These are phyloP conservation scores for Philypnodon macrostomus DNA, from an alignment of 2,797 vertebrate species.

Conservation along the genomic window DNA sequence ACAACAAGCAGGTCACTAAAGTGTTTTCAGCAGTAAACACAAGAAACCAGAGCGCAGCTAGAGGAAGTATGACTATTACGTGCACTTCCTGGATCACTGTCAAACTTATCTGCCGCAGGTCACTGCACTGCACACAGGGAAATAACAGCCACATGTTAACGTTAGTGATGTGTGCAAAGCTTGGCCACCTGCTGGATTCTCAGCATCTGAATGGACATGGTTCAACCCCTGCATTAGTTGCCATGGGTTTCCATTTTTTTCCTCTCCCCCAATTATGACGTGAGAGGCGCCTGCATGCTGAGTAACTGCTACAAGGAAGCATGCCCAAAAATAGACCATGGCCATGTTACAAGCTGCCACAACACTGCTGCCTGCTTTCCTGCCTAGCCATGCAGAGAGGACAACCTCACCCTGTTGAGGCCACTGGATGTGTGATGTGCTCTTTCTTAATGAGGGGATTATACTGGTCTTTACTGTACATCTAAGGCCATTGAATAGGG, in stretches of 20 bases:
- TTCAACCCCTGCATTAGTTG: conserved; percentile 75
- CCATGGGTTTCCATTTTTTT: conserved; percentile 72
- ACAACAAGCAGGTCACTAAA: not conserved
- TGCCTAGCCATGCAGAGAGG: conserved; percentile 42
- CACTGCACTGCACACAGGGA: conserved; percentile 11
- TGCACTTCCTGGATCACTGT: conserved; percentile 45
- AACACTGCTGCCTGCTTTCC: conserved; percentile 43
- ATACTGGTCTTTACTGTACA: too few species aligned
- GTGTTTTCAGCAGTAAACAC: conserved; percentile 2
- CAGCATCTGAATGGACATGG: conserved; percentile 54
- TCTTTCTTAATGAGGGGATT: too few species aligned
- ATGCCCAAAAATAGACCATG: conserved; percentile 72
- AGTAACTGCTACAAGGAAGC: conserved; percentile 76
- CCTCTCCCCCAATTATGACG: conserved; percentile 70
- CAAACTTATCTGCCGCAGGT: conserved; percentile 23
- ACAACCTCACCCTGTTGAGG: conserved; percentile 52
- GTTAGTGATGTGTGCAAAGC: conserved; percentile 4
- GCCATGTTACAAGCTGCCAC: conserved; percentile 63
- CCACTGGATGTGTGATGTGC: conserved; percentile 17
- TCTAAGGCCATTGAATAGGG: too few species aligned
- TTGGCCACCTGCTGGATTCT: conserved; percentile 51
- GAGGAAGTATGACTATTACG: conserved; percentile 43
- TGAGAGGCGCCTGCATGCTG: conserved; percentile 70
- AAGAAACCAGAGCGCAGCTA: not conserved
- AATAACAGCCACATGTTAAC: not conserved